Conservation (phyloP, 1,140 invertebrate species). For the Macrostomum lignano region DNA sequence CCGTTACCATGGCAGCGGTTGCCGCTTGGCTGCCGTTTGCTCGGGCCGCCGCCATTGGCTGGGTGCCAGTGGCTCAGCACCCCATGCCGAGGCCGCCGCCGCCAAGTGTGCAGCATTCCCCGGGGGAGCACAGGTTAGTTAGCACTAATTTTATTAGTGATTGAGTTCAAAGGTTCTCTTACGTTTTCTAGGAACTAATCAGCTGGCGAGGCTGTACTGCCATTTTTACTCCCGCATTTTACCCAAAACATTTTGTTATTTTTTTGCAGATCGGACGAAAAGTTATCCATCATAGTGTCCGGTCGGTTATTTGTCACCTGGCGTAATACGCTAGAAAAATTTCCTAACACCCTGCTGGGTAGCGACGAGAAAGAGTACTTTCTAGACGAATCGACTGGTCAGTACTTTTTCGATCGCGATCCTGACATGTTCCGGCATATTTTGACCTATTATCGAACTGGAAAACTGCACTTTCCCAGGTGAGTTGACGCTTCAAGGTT, state of each 20-base stretch:
- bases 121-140: no score
- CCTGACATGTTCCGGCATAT: constrained; percentile 96
- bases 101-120: no score
- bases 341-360: constrained; percentile 84
- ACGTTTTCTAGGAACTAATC: no score
- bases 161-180: no score
- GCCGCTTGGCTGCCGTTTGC: constrained; percentile 98
- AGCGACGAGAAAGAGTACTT: constrained; percentile 96
- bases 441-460: constrained; percentile 90
- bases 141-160: no score
- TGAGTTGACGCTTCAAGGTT: no score
- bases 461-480: constrained; percentile 91
- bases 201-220: no score
- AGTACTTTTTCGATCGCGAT: constrained; percentile 98
- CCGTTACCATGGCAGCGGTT: constrained; percentile 99
- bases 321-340: constrained; percentile 92
- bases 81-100: constrained; percentile 47
- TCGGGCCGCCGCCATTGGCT: constrained; percentile 85
- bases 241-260: no score
- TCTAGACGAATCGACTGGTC: constrained; percentile 81
- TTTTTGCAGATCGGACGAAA: no score
- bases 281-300: no score
- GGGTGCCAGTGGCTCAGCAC: constrained; percentile 40
- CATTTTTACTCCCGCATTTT: no score
- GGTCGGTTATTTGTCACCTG: constrained; percentile 97